Percentiles rank a stretch among this genome's conserved stretches.
These are phyloP conservation scores for Parapsyche elsis DNA, from an alignment of 1,140 invertebrate genomes.

Conservation along the genomic window DNA sequence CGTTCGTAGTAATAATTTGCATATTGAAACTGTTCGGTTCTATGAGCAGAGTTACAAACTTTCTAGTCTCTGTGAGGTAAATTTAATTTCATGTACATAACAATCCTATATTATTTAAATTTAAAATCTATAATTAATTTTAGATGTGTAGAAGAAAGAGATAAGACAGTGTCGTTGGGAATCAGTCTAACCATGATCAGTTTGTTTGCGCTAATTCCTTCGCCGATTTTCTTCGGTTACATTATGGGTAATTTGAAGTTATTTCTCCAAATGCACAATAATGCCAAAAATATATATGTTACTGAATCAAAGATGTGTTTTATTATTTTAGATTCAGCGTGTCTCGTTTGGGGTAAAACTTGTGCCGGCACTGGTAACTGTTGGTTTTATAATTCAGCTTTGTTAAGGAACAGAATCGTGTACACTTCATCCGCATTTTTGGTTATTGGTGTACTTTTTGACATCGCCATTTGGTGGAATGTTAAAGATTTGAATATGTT, in stretches of 20 bases:
- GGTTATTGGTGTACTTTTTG: slow-evolving; percentile 73
- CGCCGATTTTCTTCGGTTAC: slow-evolving; percentile 78
- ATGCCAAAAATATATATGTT: too few species aligned
- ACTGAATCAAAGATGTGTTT: not conserved
- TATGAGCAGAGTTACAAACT: slow-evolving; percentile 76
- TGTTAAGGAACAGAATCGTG: slow-evolving; percentile 73
- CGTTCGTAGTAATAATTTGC: slow-evolving; percentile 76
- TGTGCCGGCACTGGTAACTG: slow-evolving; percentile 79
- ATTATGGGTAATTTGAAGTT: slow-evolving; percentile 70
- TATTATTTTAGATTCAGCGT: slow-evolving; percentile 70
- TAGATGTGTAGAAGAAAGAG: slow-evolving; percentile 77
- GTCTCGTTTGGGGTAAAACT: slow-evolving; percentile 80
- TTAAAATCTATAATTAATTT: slow-evolving; percentile 41
- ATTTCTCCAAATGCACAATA: not conserved
- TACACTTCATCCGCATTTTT: slow-evolving; percentile 75
- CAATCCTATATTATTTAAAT: not conserved
- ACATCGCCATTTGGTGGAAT: slow-evolving; percentile 75
- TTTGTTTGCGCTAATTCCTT: slow-evolving; percentile 77
- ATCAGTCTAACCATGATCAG: slow-evolving; percentile 75
- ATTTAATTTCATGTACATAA: not conserved
- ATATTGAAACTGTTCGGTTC: slow-evolving; percentile 75
- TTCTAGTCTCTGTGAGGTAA: slow-evolving; percentile 74
- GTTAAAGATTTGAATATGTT: slow-evolving; percentile 78
- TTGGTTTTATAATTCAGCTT: slow-evolving; percentile 77
- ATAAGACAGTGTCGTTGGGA: slow-evolving; percentile 78